These are phyloP conservation scores for Smutsia gigantea DNA, from an alignment of 2,797 vertebrate genomes.

Conservation along the genomic window DNA sequence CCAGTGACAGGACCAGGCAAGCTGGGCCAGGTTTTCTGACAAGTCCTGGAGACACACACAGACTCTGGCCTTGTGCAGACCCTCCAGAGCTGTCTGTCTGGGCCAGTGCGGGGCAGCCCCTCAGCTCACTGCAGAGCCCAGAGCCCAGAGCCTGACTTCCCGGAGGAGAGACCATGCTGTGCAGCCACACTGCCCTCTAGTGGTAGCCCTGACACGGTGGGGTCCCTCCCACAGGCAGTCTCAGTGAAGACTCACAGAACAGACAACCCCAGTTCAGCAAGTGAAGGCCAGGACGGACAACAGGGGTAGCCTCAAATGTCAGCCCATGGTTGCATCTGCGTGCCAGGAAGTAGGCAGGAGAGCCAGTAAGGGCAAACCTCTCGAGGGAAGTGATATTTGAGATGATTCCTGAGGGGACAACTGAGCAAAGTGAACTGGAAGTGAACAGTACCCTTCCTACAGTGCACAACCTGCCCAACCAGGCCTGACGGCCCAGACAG, in stretches of 20 bases:
- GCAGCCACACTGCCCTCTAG: neutral
- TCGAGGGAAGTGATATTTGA: neutral
- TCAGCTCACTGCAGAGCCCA: neutral
- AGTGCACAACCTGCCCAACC: too few relatives aligned
- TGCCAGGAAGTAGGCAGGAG: neutral
- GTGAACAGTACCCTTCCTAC: neutral
- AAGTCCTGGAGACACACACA: neutral
- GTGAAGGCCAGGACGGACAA: neutral
- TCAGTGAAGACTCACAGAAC: neutral
- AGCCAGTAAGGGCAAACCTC: neutral
- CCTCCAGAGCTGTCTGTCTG: neutral
- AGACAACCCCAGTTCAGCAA: neutral
- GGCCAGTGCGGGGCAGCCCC: too few relatives aligned
- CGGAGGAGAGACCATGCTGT: neutral
- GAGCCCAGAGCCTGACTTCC: neutral
- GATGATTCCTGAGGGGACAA: neutral
- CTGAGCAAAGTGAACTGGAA: neutral
- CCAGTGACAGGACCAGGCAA: too few relatives aligned
- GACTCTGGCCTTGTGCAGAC: too few relatives aligned
- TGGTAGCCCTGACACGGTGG: neutral
- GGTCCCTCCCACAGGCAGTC: neutral
- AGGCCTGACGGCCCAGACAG: neutral
- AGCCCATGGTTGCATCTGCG: neutral
- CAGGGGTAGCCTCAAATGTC: neutral
- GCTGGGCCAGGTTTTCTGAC: neutral